phyloP scores from a whole-genome alignment of 2,113 vertebrate genomes.

The Montifringilla adamsi region DNA sequence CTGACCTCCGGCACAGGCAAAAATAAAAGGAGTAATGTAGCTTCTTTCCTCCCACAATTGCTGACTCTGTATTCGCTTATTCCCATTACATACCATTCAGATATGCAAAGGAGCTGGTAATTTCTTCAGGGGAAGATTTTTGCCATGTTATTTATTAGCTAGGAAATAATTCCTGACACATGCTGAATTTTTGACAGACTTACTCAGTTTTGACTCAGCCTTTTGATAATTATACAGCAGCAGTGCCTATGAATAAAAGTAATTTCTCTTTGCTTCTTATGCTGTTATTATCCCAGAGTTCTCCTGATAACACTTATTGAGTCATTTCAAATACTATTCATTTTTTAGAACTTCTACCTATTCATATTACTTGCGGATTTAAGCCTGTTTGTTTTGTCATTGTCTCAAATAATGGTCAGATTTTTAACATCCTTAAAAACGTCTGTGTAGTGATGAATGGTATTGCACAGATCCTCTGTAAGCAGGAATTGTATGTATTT shows the following conservation, averaged over 20 bases:
- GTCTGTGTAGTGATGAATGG: background rate
- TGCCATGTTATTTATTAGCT: background rate
- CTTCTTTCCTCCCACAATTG: constrained; percentile 8
- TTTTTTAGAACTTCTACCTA: constrained; percentile 4
- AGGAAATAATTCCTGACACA: constrained; percentile 30
- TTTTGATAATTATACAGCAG: constrained; percentile 44
- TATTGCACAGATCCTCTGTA: background rate
- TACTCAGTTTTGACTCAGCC: constrained; percentile 32
- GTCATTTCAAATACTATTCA: constrained; percentile 7
- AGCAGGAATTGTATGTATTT: background rate
- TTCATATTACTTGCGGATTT: background rate
- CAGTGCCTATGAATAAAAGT: constrained; percentile 23
- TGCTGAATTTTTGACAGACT: constrained; percentile 9
- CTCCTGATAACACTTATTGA: background rate
- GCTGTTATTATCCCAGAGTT: background rate
- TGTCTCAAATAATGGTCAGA: background rate
- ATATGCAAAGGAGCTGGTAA: background rate
- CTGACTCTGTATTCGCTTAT: constrained; percentile 14
- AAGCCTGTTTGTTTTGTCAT: constrained; percentile 6
- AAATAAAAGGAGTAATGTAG: constrained; percentile 36
- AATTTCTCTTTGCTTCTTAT: constrained; percentile 40
- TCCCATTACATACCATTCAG: background rate
- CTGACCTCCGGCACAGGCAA: constrained; percentile 46
- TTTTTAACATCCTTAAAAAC: background rate
- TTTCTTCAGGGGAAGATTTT: constrained; percentile 51